Evolutionary conservation across 2,797 vertebrate species (phyloP), one percentile per base, ranked within the genome.

Genomic region (Spinibarbus caldwelli): DNA sequence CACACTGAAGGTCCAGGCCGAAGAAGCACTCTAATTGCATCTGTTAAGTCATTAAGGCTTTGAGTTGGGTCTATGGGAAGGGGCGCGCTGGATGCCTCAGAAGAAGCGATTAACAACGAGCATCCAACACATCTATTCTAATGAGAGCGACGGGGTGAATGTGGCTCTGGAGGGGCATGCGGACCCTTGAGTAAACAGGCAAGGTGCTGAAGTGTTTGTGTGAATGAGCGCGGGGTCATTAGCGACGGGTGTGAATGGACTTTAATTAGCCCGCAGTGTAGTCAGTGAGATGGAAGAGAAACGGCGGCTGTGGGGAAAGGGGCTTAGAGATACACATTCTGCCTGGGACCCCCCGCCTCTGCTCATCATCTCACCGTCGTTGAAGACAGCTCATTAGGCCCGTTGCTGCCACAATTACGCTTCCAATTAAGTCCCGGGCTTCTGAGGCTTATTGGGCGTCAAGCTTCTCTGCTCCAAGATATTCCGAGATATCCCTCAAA

Each of bases 191-290:
- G 92, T 94, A 95, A 95, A 95, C 94, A 95, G 90, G 91, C 90
- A 91, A 90, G 78, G 88, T 34, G 88, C 92, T 94, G 89, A 93
- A 94, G 94, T 94, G 93, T 94, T 86, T 80, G 90, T 92, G 92
- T 94, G 94, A 95, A 95, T 94, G 93, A 94, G 92, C 90, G 82
- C 9, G 38, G 87, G 92, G 94, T 95, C 94, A 95, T 96, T 96
- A 96, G 93, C 88, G 91, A 43, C 41, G 91, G 89, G 93, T 95
- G 94, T 94, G 94, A 96, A 95, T 94, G 91, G 91, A 85, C 89
- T 95, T 92, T 95, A 95, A 95, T 95, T 95, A 95, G 93, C 90
- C 93, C 89, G 88, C 82, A 80, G 88, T 89, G 88, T 87, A 84
- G 84, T 86, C 82, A 83, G 86, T 79, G 85, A 88, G 87, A 86